Percentiles rank a stretch among this genome's conserved stretches.
Evolutionary conservation across 2,797 vertebrate species (phyloP).

Genomic region (Scyliorhinus canicula): DNA sequence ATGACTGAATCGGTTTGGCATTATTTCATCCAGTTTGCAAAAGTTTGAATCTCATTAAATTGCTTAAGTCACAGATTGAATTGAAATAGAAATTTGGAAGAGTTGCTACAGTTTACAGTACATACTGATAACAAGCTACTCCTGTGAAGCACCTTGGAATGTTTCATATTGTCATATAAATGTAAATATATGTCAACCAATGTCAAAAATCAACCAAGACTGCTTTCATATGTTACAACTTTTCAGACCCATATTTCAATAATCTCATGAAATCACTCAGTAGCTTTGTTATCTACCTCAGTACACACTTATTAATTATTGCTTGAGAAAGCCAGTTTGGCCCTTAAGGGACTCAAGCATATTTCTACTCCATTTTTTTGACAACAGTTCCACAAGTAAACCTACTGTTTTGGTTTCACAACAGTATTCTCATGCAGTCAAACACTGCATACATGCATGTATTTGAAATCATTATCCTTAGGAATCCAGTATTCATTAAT

Average conservation of each 20-base stretch:
- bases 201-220: not conserved
- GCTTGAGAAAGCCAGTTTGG: not conserved
- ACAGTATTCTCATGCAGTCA: not conserved
- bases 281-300: not conserved
- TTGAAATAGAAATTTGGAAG: not conserved
- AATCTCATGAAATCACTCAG: not conserved
- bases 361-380: not conserved
- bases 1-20: not conserved
- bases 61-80: not conserved
- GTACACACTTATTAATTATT: not conserved
- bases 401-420: not conserved
- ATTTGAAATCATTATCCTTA: not conserved
- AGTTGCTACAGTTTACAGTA: not conserved
- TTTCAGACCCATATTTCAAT: not conserved
- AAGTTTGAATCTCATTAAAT: not conserved
- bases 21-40: not conserved
- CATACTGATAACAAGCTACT: not conserved
- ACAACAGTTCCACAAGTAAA: not conserved
- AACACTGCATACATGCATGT: not conserved
- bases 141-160: not conserved
- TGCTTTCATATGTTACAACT: not conserved
- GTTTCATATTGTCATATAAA: not conserved
- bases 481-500: not conserved
- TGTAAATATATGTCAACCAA: not conserved
- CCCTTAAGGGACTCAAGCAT: not conserved